Conservation (phyloP, 2,113 vertebrate genomes). For the Struthidea cinerea region DNA sequence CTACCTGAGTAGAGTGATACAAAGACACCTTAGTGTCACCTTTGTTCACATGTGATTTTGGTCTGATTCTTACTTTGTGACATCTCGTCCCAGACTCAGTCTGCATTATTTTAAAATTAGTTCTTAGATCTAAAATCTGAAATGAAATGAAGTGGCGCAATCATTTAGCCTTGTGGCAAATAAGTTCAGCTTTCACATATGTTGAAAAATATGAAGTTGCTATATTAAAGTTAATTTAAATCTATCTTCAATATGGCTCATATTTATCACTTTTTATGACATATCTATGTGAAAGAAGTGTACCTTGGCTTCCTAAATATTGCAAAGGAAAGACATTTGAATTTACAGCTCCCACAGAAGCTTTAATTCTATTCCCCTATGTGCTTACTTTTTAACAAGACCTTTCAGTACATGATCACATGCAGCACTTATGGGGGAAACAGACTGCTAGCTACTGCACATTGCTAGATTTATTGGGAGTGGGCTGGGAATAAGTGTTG, state of each 20-base stretch:
- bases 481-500: background rate
- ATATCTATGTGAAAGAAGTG: background rate
- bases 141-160: background rate
- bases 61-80: background rate
- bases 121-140: background rate
- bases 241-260: background rate
- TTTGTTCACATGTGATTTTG: background rate
- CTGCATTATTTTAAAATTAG: background rate
- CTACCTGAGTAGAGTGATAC: background rate
- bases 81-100: rapidly evolving
- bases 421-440: background rate
- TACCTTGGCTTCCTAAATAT: background rate
- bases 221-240: background rate
- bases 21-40: background rate
- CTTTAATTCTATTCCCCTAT: background rate
- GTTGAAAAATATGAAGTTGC: background rate
- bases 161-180: background rate
- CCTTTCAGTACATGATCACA: background rate
- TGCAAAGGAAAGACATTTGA: background rate
- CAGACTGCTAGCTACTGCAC: background rate
- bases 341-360: background rate
- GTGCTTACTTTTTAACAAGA: background rate
- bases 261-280: background rate
- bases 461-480: background rate
- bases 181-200: background rate